A percentile compares a stretch with the other conserved stretches of the same genome.
Evolutionary conservation across 2,797 vertebrate species (phyloP).

Genomic region (Hydrolagus colliei): DNA sequence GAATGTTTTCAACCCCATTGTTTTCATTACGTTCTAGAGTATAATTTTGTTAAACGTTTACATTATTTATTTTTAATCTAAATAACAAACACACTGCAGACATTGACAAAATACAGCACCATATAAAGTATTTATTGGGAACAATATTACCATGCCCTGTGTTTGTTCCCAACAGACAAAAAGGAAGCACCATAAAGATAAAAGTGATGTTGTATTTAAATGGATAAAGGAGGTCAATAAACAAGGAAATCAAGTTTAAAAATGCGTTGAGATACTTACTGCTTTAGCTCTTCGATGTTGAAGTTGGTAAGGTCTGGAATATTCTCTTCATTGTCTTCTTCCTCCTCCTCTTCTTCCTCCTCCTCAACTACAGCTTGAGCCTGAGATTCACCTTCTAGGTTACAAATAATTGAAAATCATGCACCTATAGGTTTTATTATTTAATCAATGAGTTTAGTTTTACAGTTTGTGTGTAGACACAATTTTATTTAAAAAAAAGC

Average conservation of each 20-base stretch:
- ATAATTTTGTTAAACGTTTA: too few species aligned
- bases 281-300: constrained; percentile 79
- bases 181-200: too few species aligned
- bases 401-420: constrained; percentile 37
- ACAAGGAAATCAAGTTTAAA: not conserved
- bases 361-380: constrained; percentile 44
- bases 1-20: too few species aligned
- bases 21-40: too few species aligned
- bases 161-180: too few species aligned
- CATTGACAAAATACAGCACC: too few species aligned
- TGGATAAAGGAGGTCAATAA: too few species aligned
- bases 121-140: too few species aligned
- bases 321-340: constrained; percentile 73
- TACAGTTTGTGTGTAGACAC: not conserved
- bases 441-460: not conserved
- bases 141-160: too few species aligned
- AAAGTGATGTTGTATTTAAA: too few species aligned
- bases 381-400: constrained; percentile 47
- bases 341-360: constrained; percentile 70
- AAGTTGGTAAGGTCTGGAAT: constrained; percentile 86
- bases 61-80: too few species aligned
- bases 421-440: not conserved
- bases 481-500: constrained; percentile 36
- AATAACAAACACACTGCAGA: too few species aligned
- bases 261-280: constrained; percentile 58